phyloP scores from a whole-genome alignment of 2,888 invertebrate genomes.

The Apodemia duryi region DNA sequence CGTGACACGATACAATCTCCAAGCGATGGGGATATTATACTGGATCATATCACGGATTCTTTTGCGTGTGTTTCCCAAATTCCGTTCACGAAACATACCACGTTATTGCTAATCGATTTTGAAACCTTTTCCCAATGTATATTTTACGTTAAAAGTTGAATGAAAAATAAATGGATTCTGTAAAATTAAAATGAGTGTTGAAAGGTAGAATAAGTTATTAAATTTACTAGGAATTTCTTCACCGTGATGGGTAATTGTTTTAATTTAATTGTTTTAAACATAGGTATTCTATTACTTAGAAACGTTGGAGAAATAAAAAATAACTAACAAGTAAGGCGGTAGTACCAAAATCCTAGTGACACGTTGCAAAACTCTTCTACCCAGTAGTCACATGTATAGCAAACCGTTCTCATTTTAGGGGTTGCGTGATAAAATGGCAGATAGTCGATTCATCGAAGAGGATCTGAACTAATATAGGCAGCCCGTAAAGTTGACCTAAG shows the following conservation, averaged over 20 bases:
- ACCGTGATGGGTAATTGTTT: background rate
- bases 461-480: no score
- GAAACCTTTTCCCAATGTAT: conserved; percentile 2
- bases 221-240: background rate
- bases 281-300: background rate
- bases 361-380: no score
- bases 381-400: no score
- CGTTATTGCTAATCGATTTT: conserved; percentile 18
- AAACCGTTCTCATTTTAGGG: no score
- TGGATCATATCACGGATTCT: conserved; percentile 41
- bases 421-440: no score
- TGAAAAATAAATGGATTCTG: background rate
- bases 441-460: no score
- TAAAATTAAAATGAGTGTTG: background rate
- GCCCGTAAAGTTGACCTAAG: no score
- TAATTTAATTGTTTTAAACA: background rate
- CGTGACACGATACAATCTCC: conserved; percentile 64
- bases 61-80: conserved; percentile 45
- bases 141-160: conserved; percentile 1
- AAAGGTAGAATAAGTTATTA: background rate
- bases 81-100: conserved; percentile 32
- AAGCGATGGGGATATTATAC: conserved; percentile 63
- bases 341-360: no score
- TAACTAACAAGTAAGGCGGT: no score
- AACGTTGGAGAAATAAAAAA: background rate